Evolutionary conservation across 1,140 invertebrate species (phyloP), one percentile per base, ranked within the genome.

Genomic region (Luehdorfia chinensis): DNA sequence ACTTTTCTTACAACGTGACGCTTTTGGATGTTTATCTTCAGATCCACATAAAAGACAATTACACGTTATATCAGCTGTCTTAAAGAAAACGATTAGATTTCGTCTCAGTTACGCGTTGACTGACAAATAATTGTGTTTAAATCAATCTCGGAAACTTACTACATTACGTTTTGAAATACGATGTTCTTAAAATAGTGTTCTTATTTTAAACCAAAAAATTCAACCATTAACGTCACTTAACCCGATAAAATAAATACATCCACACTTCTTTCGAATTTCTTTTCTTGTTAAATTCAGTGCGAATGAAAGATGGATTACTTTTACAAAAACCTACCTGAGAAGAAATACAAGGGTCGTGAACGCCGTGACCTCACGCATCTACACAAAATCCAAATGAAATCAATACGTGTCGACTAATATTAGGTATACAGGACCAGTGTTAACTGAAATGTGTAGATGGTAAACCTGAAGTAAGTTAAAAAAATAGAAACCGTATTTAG

Each of bases 301-400:
- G 15, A 49, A 41, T 43, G 50, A 55, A 64, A 66, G 63, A 68
- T 73, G 69, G 62, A 71, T 66, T 60, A 66, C 47, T 70, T 70
- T 63, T 57, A 54, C 41, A 53, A 66, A 64, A 66, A 58, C 58
- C 47, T 57, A 68, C 57, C 50, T 49, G 52, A 62, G 55, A 57
- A 54, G 55, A 48, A 59, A 58, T 48, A 54, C 51, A 44, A 51
- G 41, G 62, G 59, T 59, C 69, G 64, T 64, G 63, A 56, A 57
- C 54, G 34, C 50, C 72, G 70, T 71, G 73, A 75, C 68, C 70
- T 69, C 62, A 72, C 66, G 71, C 65, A 66, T 71, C 71, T 64
- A 59, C 19, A 57, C 61, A 61, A 72, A 74, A 75, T 76, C 73
- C 66, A 50, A 47, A 67, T 78, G 65, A 78, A 62, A 66, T 55